Conservation (phyloP, 2,888 invertebrate genomes). For the Geotrupes spiniger region DNA sequence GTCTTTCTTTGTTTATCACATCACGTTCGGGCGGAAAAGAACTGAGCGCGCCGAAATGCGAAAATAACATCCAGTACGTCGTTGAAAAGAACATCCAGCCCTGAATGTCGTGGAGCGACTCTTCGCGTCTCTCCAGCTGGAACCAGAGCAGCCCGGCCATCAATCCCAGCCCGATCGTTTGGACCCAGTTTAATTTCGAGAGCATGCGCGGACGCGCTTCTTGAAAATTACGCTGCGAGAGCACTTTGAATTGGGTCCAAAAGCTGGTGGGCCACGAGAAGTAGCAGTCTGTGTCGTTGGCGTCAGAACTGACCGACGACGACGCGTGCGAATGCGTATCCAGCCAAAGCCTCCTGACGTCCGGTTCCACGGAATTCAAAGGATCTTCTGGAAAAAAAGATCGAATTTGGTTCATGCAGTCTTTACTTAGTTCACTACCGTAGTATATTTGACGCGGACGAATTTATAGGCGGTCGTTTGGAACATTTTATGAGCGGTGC, state of each 20-base stretch:
- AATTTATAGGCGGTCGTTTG: too few relatives aligned
- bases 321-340: slow-evolving; percentile 69
- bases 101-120: slow-evolving; percentile 72
- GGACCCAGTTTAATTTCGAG: slow-evolving; percentile 73
- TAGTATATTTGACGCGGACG: too few relatives aligned
- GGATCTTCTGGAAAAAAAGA: slow-evolving; percentile 49
- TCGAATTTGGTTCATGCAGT: too few relatives aligned
- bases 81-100: slow-evolving; percentile 84
- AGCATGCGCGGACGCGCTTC: slow-evolving; percentile 74
- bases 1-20: slow-evolving; percentile 76
- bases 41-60: slow-evolving; percentile 73
- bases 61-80: slow-evolving; percentile 80
- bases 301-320: slow-evolving; percentile 61
- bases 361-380: slow-evolving; percentile 54
- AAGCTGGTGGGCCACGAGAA: slow-evolving; percentile 72
- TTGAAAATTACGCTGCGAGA: slow-evolving; percentile 72
- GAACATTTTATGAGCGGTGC: too few relatives aligned
- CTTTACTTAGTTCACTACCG: too few relatives aligned
- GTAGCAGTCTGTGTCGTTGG: slow-evolving; percentile 60
- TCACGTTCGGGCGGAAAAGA: slow-evolving; percentile 78
- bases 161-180: slow-evolving; percentile 68
- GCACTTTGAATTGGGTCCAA: slow-evolving; percentile 73
- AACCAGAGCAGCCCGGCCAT: slow-evolving; percentile 78
- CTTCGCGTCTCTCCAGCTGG: slow-evolving; percentile 71
- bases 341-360: slow-evolving; percentile 65